Base-by-base conservation (phyloP, 2,888 invertebrate genomes). In the Lepidocyrtinus sp. region DNA sequence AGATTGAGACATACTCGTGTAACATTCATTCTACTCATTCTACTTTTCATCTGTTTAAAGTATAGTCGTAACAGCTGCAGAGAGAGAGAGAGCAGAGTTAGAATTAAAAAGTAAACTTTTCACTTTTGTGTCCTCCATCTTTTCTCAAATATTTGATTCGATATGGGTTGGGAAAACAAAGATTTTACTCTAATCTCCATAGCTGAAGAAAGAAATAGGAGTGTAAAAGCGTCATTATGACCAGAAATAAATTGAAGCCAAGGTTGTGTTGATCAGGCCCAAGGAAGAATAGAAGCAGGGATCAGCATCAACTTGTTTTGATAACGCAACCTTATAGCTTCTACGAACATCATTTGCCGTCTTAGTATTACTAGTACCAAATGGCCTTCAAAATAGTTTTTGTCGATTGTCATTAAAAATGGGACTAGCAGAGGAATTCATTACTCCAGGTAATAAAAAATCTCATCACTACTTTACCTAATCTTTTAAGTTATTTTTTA, bases 361-460 rank as follows among this genome's bases (percentile, higher is more conserved):
- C 27, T 64, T n/a, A n/a, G n/a, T n/a, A n/a, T n/a, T n/a, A n/a
- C n/a, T 64, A 26, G 22, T 26, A 1, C 27, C 26, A 25, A 25
- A 1, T 46, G 73, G 63, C 72, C 78, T 76, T 76, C 76, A 76
- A 78, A 61, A 26, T 61, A 26, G 12, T 64, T 36, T 27, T 24
- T 55, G 55, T 55, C 55, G 55, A 55, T 63, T 19, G 63, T 73
- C 45, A 22, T 65, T 27, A 27, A 76, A 68, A 65, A 71, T 78
- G 63, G 36, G 61, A 73, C 36, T 72, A 72, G 46, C 46, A 55
- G 17, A 70, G 36, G 67, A 64, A 55, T 25, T n/a, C 65, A 19
- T 67, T 67, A 67, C 71, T 61, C 73, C 78, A 78, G 78, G 78
- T 73, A 78, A 78, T 73, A 63, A 74, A 74, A 63, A 27, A 55